Evolutionary conservation across 2,113 vertebrate genomes (phyloP).

Genomic region (Malurus cyaneus): DNA sequence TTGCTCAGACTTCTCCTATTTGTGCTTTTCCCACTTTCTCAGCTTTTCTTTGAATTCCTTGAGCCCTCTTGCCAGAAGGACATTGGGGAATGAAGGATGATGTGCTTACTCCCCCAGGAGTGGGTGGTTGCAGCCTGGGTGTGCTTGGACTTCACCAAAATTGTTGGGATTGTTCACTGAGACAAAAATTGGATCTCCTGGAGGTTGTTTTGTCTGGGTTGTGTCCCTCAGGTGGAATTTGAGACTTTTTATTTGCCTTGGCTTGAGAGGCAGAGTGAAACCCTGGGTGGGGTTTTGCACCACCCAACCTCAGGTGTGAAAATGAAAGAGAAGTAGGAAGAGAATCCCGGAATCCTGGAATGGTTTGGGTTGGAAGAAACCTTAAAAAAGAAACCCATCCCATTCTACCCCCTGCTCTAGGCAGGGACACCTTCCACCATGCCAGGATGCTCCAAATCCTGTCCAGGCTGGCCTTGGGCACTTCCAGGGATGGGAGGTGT

Average conservation of each 20-base stretch:
- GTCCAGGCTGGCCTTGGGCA: rapidly evolving
- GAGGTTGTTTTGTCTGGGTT: not conserved
- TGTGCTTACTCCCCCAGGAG: not conserved
- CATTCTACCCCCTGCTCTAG: not conserved
- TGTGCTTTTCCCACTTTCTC: not conserved
- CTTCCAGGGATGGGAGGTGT: not conserved
- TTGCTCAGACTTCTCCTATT: slow-evolving; percentile 12
- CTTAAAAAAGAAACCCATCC: not conserved
- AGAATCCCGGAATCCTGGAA: not conserved
- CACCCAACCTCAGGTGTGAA: not conserved
- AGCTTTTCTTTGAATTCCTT: not conserved
- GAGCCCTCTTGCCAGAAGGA: not conserved
- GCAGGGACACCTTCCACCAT: not conserved
- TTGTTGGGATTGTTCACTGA: not conserved
- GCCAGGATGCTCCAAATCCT: not conserved
- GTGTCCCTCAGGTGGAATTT: not conserved
- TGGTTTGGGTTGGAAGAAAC: not conserved
- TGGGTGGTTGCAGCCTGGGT: rapidly evolving
- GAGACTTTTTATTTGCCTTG: not conserved
- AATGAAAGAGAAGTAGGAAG: not conserved
- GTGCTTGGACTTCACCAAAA: not conserved
- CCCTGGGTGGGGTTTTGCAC: not conserved
- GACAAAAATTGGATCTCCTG: not conserved
- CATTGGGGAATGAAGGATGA: not conserved
- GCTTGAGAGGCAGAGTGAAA: not conserved